Base-by-base conservation (phyloP, 2,113 vertebrate genomes). In the Paradoxurus hermaphroditus region DNA sequence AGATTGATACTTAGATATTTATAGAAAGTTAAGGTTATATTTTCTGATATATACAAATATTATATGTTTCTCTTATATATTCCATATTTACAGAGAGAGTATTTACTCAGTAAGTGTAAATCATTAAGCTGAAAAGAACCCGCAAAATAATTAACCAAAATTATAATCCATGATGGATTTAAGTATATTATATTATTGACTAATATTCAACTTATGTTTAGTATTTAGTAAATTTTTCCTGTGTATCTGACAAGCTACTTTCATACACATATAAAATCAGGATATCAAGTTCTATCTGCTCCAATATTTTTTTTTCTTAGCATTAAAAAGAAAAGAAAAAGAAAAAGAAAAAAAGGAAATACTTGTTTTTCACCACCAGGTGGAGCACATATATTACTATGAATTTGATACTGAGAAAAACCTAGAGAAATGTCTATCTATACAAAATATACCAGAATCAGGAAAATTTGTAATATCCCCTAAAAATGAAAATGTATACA, bases 341-440 rank as follows among this genome's bases (percentile, higher is more conserved):
- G 39, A 29, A 44, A 23, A 23, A 62, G 9, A 4, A n/a, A 29
- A 44, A 23, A 23, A 62, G 9, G 27, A 29, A 93, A 63, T 81
- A 51, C 2, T 87, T 44, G 18, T 23, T 88, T 59, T 79, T 8
- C 53, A 75, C 90, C 94, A 97, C 87, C 84, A 98, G 94, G 13
- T 92, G 97, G 97, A 90, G 94, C 1, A 96, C 13, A 5, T 14
- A 53, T 1, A 89, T 93, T 68, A 49, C n/a, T 49, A 18, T 41
- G 21, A 78, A 82, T 51, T 34, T 82, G 18, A 89, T 56, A 79
- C 4, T 72, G 39, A 68, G 44, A n/a, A 92, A 91, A 89, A 23
- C 3, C 11, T 53, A 73, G 18, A 59, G 70, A 62, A 86, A 73
- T 34, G 8, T 3, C 11, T 83, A 13, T 68, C 15, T 44, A 16